phyloP scores from a whole-genome alignment of 2,888 invertebrate species.

The Adelphocoris suturalis region DNA sequence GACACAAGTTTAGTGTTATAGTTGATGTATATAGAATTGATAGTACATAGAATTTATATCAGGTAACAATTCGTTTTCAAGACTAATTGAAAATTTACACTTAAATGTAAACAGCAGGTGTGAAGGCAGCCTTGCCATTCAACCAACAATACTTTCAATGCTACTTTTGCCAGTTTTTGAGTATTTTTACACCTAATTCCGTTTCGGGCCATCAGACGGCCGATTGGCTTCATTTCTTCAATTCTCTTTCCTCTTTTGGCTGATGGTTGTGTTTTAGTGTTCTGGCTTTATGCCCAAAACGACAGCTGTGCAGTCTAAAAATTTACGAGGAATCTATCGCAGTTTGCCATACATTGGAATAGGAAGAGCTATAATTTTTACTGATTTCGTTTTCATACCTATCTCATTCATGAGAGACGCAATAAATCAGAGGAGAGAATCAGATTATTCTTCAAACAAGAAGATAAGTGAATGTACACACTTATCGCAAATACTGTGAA shows the following conservation, averaged over 20 bases:
- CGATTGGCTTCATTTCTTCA: constrained; percentile 54
- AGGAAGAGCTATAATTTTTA: constrained; percentile 15
- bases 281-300: constrained; percentile 36
- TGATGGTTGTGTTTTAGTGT: constrained; percentile 26
- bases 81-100: too few species aligned
- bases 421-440: neutral
- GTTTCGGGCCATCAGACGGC: neutral
- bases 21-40: too few species aligned
- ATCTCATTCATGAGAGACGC: too few species aligned
- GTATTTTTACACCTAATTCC: constrained; percentile 15
- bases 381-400: neutral
- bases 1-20: too few species aligned
- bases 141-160: neutral
- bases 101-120: too few species aligned
- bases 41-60: too few species aligned
- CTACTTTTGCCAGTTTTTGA: neutral
- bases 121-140: too few species aligned
- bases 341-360: neutral
- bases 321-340: constrained; percentile 26
- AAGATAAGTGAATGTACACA: constrained; percentile 34
- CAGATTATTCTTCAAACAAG: constrained; percentile 8
- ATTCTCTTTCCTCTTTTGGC: constrained; percentile 57
- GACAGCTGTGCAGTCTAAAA: constrained; percentile 46
- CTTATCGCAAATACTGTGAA: too few species aligned
- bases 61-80: too few species aligned